Percentiles rank a stretch among this genome's conserved stretches.
Evolutionary conservation across 1,140 invertebrate species (phyloP).

Genomic region (Drosophila truncata): DNA sequence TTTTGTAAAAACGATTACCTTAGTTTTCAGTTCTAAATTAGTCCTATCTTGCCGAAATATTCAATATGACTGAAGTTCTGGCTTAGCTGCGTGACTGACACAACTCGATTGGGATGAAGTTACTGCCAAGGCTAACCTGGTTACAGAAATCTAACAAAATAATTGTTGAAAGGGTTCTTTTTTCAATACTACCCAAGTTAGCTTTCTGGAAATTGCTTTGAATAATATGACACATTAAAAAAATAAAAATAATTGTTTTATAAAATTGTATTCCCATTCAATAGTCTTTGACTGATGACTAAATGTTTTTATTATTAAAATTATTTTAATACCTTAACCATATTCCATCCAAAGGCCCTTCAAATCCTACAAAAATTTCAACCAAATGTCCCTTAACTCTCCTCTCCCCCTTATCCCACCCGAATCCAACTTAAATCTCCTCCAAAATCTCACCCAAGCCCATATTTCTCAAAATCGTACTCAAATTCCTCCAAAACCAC

Average conservation of each 20-base stretch:
- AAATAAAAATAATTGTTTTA: too few species aligned
- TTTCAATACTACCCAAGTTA: not conserved
- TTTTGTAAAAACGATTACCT: conserved; percentile 4
- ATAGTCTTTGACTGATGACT: not conserved
- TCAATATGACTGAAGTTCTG: conserved; percentile 16
- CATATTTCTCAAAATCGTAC: not conserved
- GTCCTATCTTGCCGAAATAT: conserved; percentile 50
- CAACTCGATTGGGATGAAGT: conserved; percentile 1
- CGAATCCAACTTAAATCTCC: not conserved
- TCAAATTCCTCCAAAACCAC: not conserved
- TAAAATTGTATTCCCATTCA: not conserved
- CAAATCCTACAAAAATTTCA: too few species aligned
- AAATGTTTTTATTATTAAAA: too few species aligned
- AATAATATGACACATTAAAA: too few species aligned
- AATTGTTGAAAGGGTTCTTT: not conserved
- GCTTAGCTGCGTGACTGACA: not conserved
- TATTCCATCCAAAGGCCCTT: too few species aligned
- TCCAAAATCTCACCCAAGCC: not conserved
- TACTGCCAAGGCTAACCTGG: conserved; percentile 18
- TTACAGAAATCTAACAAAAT: not conserved
- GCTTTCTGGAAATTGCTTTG: too few species aligned
- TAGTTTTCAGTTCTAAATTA: conserved; percentile 17
- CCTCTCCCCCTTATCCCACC: too few species aligned
- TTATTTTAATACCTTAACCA: too few species aligned
- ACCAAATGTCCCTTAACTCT: too few species aligned